Conservation (phyloP, 2,888 invertebrate species). For the Hirtodrosophila cameraria region DNA sequence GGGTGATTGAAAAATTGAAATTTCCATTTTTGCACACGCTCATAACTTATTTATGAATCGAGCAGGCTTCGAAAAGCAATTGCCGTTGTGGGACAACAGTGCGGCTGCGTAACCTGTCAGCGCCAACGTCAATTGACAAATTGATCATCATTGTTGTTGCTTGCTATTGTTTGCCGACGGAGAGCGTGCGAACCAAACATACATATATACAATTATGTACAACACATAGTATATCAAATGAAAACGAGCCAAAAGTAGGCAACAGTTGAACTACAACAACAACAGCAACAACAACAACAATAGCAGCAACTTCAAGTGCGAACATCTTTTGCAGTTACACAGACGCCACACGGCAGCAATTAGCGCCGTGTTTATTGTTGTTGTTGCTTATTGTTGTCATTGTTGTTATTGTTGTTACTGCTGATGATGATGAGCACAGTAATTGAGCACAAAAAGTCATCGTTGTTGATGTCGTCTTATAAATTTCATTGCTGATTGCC, state of each 20-base stretch:
- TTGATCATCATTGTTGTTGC: conserved; percentile 39
- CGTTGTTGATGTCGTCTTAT: conserved; percentile 65
- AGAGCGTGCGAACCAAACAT: conserved; percentile 66
- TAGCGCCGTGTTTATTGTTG: conserved; percentile 56
- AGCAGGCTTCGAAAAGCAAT: conserved; percentile 22
- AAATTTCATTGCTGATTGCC: conserved; percentile 75
- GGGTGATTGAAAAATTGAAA: conserved; percentile 74
- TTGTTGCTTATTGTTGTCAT: conserved; percentile 23
- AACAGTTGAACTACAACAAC: conserved; percentile 30
- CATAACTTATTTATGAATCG: conserved; percentile 59
- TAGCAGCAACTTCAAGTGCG: conserved; percentile 30
- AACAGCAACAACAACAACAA: conserved; percentile 29
- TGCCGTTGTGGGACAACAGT: conserved; percentile 42
- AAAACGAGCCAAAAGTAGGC: conserved; percentile 25
- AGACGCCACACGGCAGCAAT: conserved; percentile 73
- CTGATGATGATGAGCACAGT: conserved; percentile 51
- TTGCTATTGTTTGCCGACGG: conserved; percentile 16
- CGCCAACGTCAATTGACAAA: conserved; percentile 72
- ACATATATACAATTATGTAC: neutral
- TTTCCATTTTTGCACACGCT: conserved; percentile 69
- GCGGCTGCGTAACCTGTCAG: conserved; percentile 79
- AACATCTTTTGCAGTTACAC: conserved; percentile 46
- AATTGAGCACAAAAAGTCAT: conserved; percentile 69
- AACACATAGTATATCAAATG: neutral
- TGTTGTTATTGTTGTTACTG: conserved; percentile 18